Conservation (phyloP, 2,797 vertebrate species). For the Netta rufina region DNA sequence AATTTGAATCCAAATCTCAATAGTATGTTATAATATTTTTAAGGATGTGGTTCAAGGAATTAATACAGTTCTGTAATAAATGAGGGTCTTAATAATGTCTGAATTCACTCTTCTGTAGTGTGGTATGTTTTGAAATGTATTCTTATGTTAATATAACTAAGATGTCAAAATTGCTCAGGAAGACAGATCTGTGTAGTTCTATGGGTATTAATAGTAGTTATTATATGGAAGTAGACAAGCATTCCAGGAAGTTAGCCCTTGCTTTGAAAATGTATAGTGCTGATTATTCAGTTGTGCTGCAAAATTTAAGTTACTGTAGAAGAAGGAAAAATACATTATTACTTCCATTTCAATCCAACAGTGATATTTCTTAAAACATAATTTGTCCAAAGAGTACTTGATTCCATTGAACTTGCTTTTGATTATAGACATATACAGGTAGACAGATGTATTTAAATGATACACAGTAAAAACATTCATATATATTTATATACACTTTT, state of each 20-base stretch:
- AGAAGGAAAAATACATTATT: not conserved
- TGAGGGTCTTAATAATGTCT: not conserved
- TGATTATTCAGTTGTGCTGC: not conserved
- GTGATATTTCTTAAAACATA: not conserved
- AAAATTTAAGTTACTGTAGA: not conserved
- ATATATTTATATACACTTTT: not conserved
- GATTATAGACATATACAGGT: not conserved
- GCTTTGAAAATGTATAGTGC: not conserved
- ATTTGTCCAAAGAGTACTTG: not conserved
- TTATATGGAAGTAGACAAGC: not conserved
- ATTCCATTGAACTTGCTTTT: not conserved
- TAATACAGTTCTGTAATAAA: not conserved
- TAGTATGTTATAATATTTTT: not conserved
- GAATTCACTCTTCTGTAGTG: not conserved
- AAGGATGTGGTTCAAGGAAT: not conserved
- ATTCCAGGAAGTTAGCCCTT: not conserved
- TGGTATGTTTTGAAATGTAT: not conserved
- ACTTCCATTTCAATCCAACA: not conserved
- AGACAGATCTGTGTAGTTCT: not conserved
- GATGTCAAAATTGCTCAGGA: not conserved
- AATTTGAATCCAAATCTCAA: not conserved
- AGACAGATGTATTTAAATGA: not conserved
- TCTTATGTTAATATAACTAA: not conserved
- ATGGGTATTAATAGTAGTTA: fast-evolving
- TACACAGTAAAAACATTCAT: too few relatives aligned